Base-by-base conservation (phyloP, 2,797 vertebrate species). In the Champsocephalus gunnari region DNA sequence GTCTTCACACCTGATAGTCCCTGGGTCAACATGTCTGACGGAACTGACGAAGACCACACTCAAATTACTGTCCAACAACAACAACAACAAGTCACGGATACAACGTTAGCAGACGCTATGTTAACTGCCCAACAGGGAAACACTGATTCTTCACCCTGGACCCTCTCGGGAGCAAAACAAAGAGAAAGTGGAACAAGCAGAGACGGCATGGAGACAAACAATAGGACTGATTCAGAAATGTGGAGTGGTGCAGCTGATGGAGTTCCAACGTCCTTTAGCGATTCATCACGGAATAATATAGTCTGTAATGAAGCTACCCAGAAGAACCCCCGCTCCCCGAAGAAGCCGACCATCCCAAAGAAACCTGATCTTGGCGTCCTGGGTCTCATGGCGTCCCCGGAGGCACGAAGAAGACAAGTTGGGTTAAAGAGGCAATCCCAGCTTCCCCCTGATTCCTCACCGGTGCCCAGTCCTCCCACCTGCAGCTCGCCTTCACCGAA, bases 291-390 rank as follows among this genome's bases (percentile, higher is more conserved):
- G 12, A 28, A 10, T 12, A 24, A 47, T 1, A 12, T 2, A 1
- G 34, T 74, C 47, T 45, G 21, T 3, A 16, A 51, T 28, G 0
- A 44, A 3, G 49, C 19, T 0, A 77, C 60, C 19, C 75, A 64
- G 0, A 59, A 2, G 17, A 87, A 47, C 32, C 24, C 12, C 19
- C 9, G 5, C n/a, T 85, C 82, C 12, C 85, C 71, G 8, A 74
- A 93, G 73, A 95, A 85, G 75, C 84, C 86, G 0, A 9, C 9
- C 6, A 73, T 85, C 50, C 87, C 79, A 9, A 90, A 88, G 61
- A 90, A 85, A 48, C 71, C 91, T 0, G 79, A 89, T 48, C 75
- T 84, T 16, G 69, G 68, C 45, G 63, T 84, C n/a, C 49, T 87
- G 50, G 58, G 79, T 41, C 62, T 81, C 13, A 50, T 13, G 28